Base-by-base conservation (phyloP, 30 jellyfish, hydroid and myxozoan genomes). In the Cassiopea xamachana region DNA sequence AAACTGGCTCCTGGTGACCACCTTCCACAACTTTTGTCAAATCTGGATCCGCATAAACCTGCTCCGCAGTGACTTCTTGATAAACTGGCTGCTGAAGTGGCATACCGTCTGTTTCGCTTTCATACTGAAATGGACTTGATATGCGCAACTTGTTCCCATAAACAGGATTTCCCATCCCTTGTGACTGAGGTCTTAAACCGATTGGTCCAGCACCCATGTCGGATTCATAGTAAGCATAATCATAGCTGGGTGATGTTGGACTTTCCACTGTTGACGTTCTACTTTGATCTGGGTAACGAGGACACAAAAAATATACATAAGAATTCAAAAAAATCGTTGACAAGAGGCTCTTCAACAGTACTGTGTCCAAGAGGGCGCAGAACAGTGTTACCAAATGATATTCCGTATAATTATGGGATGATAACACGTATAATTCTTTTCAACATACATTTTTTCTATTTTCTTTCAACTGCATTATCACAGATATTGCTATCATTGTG, bases 221-320 rank as follows among this genome's bases (percentile, higher is more conserved):
- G 18, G 90, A 59, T 43, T 82, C 73, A 15, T 79, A n/a, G 83
- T 84, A 84, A 3, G 77, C 77, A 68, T 84, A 70, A n/a, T 69
- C 83, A n/a, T 73, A 58, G 64, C 71, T 79, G 9, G 92, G 92
- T 13, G 85, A 69, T 2, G 85, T 39, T 2, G 92, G 92, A 70
- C 85, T 84, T 46, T 50, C 92, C 17, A 50, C 70, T 84, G 48
- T 79, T 17, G 76, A 39, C 2, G 69, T 67, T 68, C 73, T 19
- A 2, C 69, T 82, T 4, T 47, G 91, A 46, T 68, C 91, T 82
- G 73, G 70, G 47, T 47, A 16, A 48, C 12, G 13, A n/a, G 77
- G 7, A 2, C 58, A 55, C 45, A 6, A 45, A 2, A 67, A 7
- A 67, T 5, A 14, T 5, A 14, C 15, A 67, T 19, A 14, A 67